Base-by-base conservation (phyloP, 2,888 invertebrate genomes). In the Penaeus monodon region DNA sequence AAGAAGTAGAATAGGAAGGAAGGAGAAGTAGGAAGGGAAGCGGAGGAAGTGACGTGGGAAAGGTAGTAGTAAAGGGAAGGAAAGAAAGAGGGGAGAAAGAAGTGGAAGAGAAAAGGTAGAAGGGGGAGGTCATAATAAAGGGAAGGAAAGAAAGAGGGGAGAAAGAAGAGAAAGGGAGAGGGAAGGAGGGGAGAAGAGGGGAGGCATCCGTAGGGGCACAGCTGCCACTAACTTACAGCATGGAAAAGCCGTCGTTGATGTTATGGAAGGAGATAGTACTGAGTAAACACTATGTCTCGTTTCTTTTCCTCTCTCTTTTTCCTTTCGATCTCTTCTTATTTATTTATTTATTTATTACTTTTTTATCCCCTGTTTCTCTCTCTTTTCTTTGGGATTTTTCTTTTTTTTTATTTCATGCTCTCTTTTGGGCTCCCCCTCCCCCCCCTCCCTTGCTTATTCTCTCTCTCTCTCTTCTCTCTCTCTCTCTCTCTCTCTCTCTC, bases 401-500 rank as follows among this genome's bases (percentile, higher is more conserved):
- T 24, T 24, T 12, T n/a, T 77, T 24, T 57, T 49, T 2, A 44
- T 57, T 49, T 24, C 49, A 22, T 17, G 44, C 24, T n/a, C 27
- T 77, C n/a, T 20, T 24, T 17, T 2, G 8, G 8, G 24, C 77
- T 77, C 22, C 22, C 20, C 44, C 77, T 49, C 3, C 49, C 77
- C 22, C 29, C 29, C 49, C 7, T 0, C 57, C 44, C 49, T 44
- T 24, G 22, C 38, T 66, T n/a, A n/a, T 57, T 22, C 24, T 49
- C 49, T 57, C 27, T 77, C 77, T 57, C 27, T n/a, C 7, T 0
- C 57, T 57, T 22, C 24, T 49, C 49, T 57, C 27, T 77, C 77
- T 57, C 27, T 77, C 49, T 24, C 27, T 77, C 77, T 57, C 57
- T 77, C 77, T 57, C 57, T 77, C 81, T 68, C 68, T 81, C 68